Percentiles rank a stretch among this genome's conserved stretches.
Conservation (phyloP, 2,113 vertebrate species). For the Sterna hirundo region DNA sequence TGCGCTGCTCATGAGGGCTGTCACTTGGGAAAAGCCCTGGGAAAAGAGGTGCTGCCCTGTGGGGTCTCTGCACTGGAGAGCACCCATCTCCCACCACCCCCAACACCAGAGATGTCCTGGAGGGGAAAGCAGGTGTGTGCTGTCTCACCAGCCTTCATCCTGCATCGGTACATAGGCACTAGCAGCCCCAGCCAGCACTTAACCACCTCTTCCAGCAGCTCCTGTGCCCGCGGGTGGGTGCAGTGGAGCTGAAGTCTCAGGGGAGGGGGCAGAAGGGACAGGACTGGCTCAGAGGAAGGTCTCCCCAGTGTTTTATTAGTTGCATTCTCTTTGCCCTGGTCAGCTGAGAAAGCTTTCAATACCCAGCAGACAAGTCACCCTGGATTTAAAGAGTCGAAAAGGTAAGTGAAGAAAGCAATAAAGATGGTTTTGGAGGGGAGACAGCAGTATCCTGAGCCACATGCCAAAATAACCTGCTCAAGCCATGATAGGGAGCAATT, state of each 20-base stretch:
- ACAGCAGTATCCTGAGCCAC: not conserved
- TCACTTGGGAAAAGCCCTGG: not conserved
- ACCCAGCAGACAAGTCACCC: not conserved
- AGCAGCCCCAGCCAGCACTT: not conserved
- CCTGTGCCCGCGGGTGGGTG: not conserved
- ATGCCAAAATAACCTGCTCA: not conserved
- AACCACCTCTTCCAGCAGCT: not conserved
- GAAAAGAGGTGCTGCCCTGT: not conserved
- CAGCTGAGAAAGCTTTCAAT: not conserved
- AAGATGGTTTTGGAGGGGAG: not conserved
- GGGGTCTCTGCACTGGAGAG: not conserved
- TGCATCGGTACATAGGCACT: not conserved
- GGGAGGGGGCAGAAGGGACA: not conserved
- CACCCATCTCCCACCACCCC: not conserved
- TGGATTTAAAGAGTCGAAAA: not conserved
- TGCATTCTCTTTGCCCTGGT: not conserved
- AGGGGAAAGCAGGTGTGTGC: not conserved
- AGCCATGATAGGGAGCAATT: not conserved
- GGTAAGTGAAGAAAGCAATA: not conserved
- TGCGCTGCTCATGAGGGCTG: not conserved
- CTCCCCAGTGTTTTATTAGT: not conserved
- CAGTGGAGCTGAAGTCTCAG: not conserved
- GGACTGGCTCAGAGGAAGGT: not conserved
- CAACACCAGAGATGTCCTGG: not conserved
- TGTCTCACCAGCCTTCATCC: not conserved